phyloP scores from a whole-genome alignment of 2,888 invertebrate species.

The Perizoma affinitatum region DNA sequence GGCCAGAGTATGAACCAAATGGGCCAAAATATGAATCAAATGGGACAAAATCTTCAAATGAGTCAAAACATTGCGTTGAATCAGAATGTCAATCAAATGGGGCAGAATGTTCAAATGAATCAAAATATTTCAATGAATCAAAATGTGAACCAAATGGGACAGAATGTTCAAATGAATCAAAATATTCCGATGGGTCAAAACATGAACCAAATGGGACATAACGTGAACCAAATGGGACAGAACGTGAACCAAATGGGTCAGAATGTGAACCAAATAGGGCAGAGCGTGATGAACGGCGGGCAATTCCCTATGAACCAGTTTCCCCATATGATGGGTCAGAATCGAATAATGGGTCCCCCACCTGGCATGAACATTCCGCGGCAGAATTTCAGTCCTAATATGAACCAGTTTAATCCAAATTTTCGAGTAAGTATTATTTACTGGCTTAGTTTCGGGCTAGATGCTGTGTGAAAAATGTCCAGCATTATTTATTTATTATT shows the following conservation, averaged over 20 bases:
- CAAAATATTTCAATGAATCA: constrained; percentile 38
- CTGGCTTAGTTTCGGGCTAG: no score
- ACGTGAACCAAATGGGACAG: constrained; percentile 57
- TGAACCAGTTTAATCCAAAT: constrained; percentile 68
- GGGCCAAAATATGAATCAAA: constrained; percentile 66
- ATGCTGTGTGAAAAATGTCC: no score
- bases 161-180: constrained; percentile 39
- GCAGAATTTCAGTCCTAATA: constrained; percentile 68
- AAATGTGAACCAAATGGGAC: constrained; percentile 44
- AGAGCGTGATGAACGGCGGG: constrained; percentile 58
- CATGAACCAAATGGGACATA: constrained; percentile 53
- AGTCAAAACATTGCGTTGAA: constrained; percentile 3
- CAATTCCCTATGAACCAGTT: constrained; percentile 50
- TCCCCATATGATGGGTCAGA: constrained; percentile 48
- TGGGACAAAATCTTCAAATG: constrained; percentile 57
- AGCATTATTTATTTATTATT: no score
- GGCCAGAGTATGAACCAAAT: constrained; percentile 46
- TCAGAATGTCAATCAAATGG: constrained; percentile 39
- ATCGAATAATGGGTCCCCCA: constrained; percentile 70
- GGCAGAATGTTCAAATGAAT: constrained; percentile 34
- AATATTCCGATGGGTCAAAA: constrained; percentile 26
- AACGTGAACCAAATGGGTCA: constrained; percentile 50
- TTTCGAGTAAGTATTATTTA: constrained; percentile 70
- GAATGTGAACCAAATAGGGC: constrained; percentile 60
- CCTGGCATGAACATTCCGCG: constrained; percentile 71